A percentile compares a stretch with the other conserved stretches of the same genome.
Evolutionary conservation across 2,888 invertebrate genomes (phyloP).

Genomic region (Xylophagus ater): DNA sequence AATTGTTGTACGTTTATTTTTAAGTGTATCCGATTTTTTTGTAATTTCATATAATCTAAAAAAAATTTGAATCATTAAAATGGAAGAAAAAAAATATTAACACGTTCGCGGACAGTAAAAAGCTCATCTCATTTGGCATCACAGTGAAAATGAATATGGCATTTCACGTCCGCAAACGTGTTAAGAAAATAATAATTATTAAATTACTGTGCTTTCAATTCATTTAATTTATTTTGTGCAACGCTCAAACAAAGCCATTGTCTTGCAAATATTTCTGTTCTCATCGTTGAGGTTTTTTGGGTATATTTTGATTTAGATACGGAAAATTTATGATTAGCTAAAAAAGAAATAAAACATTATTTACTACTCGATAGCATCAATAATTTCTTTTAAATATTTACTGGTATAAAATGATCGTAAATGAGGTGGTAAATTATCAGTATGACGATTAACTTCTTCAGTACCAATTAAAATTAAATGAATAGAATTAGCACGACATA

Average conservation of each 20-base stretch:
- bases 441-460: slow-evolving; percentile 47
- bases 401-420: slow-evolving; percentile 54
- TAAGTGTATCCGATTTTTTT: slow-evolving; percentile 22
- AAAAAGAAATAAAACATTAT: slow-evolving; percentile 12
- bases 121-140: too few species aligned
- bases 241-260: slow-evolving; percentile 47
- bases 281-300: slow-evolving; percentile 47
- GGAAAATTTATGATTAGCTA: slow-evolving; percentile 48
- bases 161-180: too few species aligned
- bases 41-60: slow-evolving; percentile 21
- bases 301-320: slow-evolving; percentile 55
- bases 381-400: slow-evolving; percentile 37
- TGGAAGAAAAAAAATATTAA: too few species aligned
- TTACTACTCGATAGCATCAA: too few species aligned
- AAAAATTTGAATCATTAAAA: too few species aligned
- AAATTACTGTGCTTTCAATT: slow-evolving; percentile 23
- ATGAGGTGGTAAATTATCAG: slow-evolving; percentile 47
- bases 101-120: too few species aligned
- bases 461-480: slow-evolving; percentile 64
- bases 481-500: slow-evolving; percentile 53
- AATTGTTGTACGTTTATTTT: slow-evolving; percentile 24
- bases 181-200: slow-evolving; percentile 4
- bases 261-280: slow-evolving; percentile 43
- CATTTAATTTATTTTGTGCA: slow-evolving; percentile 42
- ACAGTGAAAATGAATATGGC: too few species aligned